These are phyloP conservation scores for Cavia aperea DNA, from an alignment of 2,113 vertebrate genomes.

Conservation along the genomic window DNA sequence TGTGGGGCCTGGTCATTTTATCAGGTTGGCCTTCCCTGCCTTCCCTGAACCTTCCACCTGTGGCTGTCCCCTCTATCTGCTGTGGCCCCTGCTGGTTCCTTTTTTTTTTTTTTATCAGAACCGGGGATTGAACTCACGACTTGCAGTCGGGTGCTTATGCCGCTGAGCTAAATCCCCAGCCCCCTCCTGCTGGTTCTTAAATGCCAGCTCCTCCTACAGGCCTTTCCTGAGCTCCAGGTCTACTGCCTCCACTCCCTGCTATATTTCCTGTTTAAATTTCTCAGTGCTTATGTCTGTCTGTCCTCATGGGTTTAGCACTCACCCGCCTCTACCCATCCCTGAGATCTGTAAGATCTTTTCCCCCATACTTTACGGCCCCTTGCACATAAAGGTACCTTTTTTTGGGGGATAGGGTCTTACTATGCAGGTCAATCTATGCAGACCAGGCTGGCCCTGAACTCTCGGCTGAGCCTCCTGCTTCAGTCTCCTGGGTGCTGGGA, in stretches of 20 bases:
- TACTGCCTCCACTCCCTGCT: not conserved
- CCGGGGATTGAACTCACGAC: no score
- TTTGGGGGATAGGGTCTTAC: not conserved
- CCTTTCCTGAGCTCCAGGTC: not conserved
- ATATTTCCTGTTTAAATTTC: not conserved
- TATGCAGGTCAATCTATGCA: not conserved
- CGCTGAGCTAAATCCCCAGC: no score
- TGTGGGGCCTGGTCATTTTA: not conserved
- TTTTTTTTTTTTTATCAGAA: no score
- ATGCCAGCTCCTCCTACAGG: not conserved
- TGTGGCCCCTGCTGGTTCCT: no score
- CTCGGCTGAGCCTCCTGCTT: not conserved
- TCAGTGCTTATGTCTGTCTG: not conserved
- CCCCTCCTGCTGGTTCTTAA: not conserved
- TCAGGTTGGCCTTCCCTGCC: not conserved
- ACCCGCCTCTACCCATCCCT: not conserved
- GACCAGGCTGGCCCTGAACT: not conserved
- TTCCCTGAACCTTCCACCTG: not conserved
- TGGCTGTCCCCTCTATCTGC: rapidly evolving
- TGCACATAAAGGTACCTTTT: not conserved
- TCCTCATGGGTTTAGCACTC: not conserved
- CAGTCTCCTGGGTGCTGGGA: not conserved
- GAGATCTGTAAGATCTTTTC: not conserved
- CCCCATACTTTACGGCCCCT: not conserved
- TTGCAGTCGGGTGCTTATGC: no score